Conservation (phyloP, 2,113 vertebrate species). For the Vicugna pacos region DNA sequence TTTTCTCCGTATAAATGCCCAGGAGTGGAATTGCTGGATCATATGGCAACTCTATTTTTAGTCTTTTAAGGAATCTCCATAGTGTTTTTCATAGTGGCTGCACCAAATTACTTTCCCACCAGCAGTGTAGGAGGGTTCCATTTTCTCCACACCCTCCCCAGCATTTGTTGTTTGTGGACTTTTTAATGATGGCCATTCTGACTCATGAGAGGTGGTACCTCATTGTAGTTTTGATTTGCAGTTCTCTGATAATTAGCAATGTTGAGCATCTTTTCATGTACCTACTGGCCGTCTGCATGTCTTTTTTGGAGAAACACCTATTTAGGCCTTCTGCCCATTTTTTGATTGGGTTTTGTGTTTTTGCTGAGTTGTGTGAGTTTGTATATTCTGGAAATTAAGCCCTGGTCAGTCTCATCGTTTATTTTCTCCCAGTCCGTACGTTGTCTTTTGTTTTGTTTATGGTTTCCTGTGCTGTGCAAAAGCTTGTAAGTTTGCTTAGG, state of each 20-base stretch:
- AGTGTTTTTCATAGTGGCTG: not conserved
- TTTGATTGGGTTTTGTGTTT: not conserved
- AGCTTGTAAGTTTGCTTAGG: not conserved
- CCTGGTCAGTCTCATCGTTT: not conserved
- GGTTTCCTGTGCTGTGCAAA: not conserved
- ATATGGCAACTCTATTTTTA: not conserved
- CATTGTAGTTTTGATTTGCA: not conserved
- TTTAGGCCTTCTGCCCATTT: not conserved
- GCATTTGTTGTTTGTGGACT: not conserved
- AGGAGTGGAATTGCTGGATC: not conserved
- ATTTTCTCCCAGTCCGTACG: not conserved
- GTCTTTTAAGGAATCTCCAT: fast-evolving
- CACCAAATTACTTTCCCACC: not conserved
- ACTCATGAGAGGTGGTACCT: not conserved
- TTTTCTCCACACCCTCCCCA: too few relatives aligned
- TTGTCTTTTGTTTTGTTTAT: not conserved
- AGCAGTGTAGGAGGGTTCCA: fast-evolving
- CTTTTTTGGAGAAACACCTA: not conserved
- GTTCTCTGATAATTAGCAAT: not conserved
- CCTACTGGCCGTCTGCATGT: not conserved
- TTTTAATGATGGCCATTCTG: not conserved
- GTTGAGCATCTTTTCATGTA: not conserved
- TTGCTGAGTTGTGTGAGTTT: not conserved
- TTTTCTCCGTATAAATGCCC: not conserved
- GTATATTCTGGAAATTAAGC: not conserved